A percentile compares a stretch with the other conserved stretches of the same genome.
phyloP scores from a whole-genome alignment of 2,113 vertebrate species.

The Nettapus auritus region DNA sequence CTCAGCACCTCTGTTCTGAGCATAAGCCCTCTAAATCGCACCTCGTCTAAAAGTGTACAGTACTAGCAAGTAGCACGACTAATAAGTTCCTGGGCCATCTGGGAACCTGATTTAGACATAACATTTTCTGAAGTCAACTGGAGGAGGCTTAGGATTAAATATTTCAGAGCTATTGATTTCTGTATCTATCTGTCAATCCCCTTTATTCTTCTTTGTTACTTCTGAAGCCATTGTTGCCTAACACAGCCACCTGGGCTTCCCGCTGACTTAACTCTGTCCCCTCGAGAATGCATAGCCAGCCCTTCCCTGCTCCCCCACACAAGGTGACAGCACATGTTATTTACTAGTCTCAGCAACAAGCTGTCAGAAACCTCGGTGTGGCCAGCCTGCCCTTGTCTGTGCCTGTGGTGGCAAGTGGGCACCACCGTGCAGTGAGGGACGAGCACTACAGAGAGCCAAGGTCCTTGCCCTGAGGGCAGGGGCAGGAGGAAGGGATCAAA shows the following conservation, averaged over 20 bases:
- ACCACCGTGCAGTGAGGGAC: too few species aligned
- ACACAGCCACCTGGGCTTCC: background rate
- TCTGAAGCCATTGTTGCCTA: background rate
- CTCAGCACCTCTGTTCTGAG: background rate
- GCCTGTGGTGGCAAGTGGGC: too few species aligned
- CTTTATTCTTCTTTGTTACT: constrained; percentile 3
- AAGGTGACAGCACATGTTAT: background rate
- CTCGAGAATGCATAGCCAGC: background rate
- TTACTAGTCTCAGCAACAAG: background rate
- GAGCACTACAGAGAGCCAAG: too few species aligned
- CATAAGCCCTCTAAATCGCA: background rate
- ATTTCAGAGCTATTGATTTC: constrained; percentile 35
- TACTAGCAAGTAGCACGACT: background rate
- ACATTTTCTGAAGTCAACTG: constrained; percentile 38
- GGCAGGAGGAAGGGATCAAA: too few species aligned
- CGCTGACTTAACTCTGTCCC: background rate
- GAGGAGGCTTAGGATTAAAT: constrained; percentile 42
- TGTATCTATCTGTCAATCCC: background rate
- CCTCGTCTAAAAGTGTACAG: background rate
- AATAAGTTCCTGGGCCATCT: constrained; percentile 4
- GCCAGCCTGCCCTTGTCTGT: background rate
- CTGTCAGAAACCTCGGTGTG: background rate
- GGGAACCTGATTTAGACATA: constrained; percentile 43
- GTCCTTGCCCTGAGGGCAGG: too few species aligned
- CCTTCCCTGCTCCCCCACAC: background rate